phyloP scores from a whole-genome alignment of 2,113 vertebrate species.

The Gambusia holbrooki region DNA sequence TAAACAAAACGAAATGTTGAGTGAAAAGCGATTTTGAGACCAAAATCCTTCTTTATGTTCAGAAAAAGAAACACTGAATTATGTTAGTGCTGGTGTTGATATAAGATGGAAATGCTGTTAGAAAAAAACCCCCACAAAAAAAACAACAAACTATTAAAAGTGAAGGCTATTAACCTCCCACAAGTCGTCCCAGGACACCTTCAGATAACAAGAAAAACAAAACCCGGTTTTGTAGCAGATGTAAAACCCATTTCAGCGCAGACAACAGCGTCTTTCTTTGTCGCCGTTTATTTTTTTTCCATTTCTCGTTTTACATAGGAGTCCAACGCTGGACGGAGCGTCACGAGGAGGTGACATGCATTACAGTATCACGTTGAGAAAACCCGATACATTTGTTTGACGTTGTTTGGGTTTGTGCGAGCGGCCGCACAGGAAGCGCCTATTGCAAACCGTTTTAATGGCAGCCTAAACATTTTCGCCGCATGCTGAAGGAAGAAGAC shows the following conservation, averaged over 20 bases:
- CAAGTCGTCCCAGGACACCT: conserved; percentile 16
- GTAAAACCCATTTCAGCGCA: conserved; percentile 62
- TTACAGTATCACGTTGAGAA: conserved; percentile 72
- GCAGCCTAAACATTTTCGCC: conserved; percentile 69
- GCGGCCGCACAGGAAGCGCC: conserved; percentile 51
- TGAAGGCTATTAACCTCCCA: conserved; percentile 48
- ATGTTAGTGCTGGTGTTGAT: neutral
- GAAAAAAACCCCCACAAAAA: neutral
- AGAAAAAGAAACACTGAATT: neutral
- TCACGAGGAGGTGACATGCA: conserved; percentile 60
- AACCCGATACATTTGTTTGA: conserved; percentile 46
- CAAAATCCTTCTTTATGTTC: neutral
- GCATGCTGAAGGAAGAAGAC: conserved; percentile 47
- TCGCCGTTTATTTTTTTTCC: conserved; percentile 66
- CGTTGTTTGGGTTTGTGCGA: conserved; percentile 46
- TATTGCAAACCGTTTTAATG: conserved; percentile 31
- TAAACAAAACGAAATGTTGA: neutral
- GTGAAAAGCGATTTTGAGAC: neutral
- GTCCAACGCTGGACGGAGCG: conserved; percentile 58
- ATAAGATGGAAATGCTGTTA: conserved; percentile 14
- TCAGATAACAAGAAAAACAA: conserved; percentile 60
- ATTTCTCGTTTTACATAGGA: conserved; percentile 70
- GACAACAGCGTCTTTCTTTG: conserved; percentile 26
- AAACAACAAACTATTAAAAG: conserved; percentile 42
- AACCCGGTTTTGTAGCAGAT: conserved; percentile 64